phyloP scores from a whole-genome alignment of 2,113 vertebrate genomes.

The Hirundichthys speculiger region DNA sequence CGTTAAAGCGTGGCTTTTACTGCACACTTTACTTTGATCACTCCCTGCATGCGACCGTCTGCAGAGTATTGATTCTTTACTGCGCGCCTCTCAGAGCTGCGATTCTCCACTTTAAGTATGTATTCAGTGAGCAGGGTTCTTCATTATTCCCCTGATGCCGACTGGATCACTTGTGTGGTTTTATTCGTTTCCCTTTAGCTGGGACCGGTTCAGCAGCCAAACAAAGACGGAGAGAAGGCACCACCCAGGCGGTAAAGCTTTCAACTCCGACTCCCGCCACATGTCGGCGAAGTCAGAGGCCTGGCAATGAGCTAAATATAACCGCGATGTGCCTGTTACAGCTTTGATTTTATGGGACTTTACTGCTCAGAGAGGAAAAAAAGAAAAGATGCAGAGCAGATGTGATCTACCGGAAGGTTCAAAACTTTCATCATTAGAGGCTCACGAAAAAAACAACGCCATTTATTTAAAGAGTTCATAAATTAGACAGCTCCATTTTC shows the following conservation, averaged over 20 bases:
- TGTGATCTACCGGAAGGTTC: conserved; percentile 22
- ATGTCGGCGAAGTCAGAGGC: conserved; percentile 39
- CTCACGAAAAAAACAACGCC: conserved; percentile 36
- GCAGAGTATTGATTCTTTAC: conserved; percentile 55
- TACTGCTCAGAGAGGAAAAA: conserved; percentile 1
- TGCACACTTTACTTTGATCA: conserved; percentile 63
- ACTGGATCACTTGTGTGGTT: conserved; percentile 32
- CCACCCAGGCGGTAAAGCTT: conserved; percentile 42
- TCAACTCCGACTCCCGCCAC: conserved; percentile 31
- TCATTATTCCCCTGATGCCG: conserved; percentile 29
- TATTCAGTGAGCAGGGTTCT: conserved; percentile 38
- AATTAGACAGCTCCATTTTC: conserved; percentile 58
- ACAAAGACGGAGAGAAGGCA: conserved; percentile 29
- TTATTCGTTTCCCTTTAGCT: conserved; percentile 37
- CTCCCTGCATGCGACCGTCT: conserved; percentile 41
- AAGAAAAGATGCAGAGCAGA: conserved; percentile 20
- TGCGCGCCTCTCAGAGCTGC: conserved; percentile 33
- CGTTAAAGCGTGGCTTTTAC: conserved; percentile 45
- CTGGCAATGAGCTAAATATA: conserved; percentile 39
- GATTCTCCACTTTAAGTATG: conserved; percentile 51
- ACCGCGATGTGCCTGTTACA: conserved; percentile 31
- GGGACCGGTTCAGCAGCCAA: conserved; percentile 14
- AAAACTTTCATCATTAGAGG: conserved; percentile 29
- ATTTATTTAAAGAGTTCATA: conserved; percentile 55
- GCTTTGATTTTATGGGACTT: conserved; percentile 43